Evolutionary conservation across 2,113 vertebrate genomes (phyloP).

Genomic region (Dasyprocta punctata): DNA sequence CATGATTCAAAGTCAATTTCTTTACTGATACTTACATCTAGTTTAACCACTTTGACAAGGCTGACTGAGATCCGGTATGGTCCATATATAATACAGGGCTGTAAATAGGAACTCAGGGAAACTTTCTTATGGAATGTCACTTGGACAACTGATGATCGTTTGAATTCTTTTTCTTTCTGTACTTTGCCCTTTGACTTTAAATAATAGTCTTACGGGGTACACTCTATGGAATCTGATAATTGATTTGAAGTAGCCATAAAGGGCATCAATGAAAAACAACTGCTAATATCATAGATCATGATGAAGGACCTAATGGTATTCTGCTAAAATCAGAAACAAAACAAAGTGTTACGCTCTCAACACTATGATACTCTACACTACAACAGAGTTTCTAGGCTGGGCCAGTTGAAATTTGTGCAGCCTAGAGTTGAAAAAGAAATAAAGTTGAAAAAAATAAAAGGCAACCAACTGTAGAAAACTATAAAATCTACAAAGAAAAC

Average conservation of each 20-base stretch:
- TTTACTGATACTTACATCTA: background rate
- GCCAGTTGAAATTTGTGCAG: background rate
- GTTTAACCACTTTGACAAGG: background rate
- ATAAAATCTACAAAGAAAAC: background rate
- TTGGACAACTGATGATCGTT: background rate
- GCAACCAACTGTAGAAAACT: background rate
- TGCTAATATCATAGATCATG: background rate
- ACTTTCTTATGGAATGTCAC: background rate
- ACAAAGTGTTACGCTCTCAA: background rate
- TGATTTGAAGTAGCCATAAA: slow-evolving; percentile 1
- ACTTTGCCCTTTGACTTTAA: background rate
- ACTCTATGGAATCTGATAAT: background rate
- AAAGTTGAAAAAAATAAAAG: background rate
- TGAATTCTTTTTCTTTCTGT: background rate
- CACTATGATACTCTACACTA: background rate
- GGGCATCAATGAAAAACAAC: background rate
- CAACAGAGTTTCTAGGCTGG: background rate
- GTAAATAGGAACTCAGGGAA: background rate
- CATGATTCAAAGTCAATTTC: background rate
- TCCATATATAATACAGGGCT: background rate
- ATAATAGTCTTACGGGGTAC: background rate
- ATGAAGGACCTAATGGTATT: background rate
- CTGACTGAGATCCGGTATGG: background rate
- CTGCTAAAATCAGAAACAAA: background rate
- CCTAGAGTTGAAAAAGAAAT: background rate